Percentiles rank a stretch among this genome's conserved stretches.
phyloP scores from a whole-genome alignment of 2,113 vertebrate genomes.

The Phasianus colchicus region DNA sequence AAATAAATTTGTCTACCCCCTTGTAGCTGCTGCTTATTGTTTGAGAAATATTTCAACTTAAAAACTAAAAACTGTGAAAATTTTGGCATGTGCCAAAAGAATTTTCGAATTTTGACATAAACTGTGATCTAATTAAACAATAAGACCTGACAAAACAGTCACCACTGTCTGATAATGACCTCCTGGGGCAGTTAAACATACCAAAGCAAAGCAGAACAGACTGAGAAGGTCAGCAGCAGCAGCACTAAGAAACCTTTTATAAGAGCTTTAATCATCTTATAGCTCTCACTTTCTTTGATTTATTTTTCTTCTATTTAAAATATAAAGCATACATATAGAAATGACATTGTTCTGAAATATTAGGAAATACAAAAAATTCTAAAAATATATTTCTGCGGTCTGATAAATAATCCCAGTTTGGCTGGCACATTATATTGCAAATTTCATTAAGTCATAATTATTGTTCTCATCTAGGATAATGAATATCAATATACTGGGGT shows the following conservation, averaged over 20 bases:
- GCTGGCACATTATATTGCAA: not conserved
- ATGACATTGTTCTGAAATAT: not conserved
- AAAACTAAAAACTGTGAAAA: constrained; percentile 79
- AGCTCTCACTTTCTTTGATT: constrained; percentile 20
- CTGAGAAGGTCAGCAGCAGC: constrained; percentile 76
- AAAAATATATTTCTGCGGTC: not conserved
- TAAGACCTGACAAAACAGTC: constrained; percentile 83
- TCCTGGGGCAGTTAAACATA: constrained; percentile 78
- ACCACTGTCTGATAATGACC: constrained; percentile 79
- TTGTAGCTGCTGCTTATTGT: constrained; percentile 71
- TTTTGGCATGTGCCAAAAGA: constrained; percentile 81
- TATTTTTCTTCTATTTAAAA: constrained; percentile 13
- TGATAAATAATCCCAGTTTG: not conserved
- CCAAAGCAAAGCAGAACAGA: constrained; percentile 74
- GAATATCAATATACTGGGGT: not conserved
- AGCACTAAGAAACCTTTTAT: constrained; percentile 42
- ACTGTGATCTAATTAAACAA: constrained; percentile 85
- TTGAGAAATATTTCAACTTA: constrained; percentile 76
- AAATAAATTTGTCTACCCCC: constrained; percentile 74
- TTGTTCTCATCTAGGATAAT: not conserved
- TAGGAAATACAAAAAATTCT: not conserved
- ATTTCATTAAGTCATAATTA: constrained; percentile 22
- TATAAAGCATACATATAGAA: not conserved
- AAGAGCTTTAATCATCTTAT: constrained; percentile 6
- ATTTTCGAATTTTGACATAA: constrained; percentile 78